phyloP scores from a whole-genome alignment of 2,888 invertebrate genomes.

The Calameuta pallipes region DNA sequence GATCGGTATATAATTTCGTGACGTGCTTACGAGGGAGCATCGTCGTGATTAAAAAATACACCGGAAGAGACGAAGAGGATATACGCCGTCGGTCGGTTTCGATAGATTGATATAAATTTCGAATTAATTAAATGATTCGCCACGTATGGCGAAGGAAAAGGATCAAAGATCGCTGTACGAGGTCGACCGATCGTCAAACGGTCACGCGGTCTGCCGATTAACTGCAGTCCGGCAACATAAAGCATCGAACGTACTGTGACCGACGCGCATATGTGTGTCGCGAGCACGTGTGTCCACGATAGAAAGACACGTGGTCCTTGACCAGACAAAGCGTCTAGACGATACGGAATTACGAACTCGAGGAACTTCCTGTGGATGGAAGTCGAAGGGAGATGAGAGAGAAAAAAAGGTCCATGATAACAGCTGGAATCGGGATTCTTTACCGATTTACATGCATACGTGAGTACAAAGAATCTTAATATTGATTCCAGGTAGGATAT shows the following conservation, averaged over 20 bases:
- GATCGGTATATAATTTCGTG: background rate
- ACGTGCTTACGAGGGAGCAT: too few species aligned
- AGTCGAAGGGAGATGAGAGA: background rate
- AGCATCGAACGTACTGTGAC: background rate
- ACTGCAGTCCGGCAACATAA: background rate
- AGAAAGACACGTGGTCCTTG: conserved; percentile 1
- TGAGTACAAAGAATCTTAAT: background rate
- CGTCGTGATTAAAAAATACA: background rate
- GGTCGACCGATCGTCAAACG: background rate
- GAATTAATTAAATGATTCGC: background rate
- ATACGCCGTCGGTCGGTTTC: too few species aligned
- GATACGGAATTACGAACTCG: background rate
- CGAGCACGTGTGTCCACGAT: background rate
- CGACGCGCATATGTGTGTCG: background rate
- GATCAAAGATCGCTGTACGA: background rate
- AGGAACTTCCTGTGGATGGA: background rate
- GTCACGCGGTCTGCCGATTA: background rate
- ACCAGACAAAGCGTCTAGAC: conserved; percentile 4
- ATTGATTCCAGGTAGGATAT: background rate
- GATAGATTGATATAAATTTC: background rate
- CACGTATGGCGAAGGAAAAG: too few species aligned
- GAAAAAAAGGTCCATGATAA: background rate
- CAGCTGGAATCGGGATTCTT: too few species aligned
- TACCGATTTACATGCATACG: background rate
- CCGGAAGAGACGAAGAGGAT: background rate